These are phyloP conservation scores for Temnothorax ravouxi DNA, from an alignment of 2,888 invertebrate species.

Conservation along the genomic window DNA sequence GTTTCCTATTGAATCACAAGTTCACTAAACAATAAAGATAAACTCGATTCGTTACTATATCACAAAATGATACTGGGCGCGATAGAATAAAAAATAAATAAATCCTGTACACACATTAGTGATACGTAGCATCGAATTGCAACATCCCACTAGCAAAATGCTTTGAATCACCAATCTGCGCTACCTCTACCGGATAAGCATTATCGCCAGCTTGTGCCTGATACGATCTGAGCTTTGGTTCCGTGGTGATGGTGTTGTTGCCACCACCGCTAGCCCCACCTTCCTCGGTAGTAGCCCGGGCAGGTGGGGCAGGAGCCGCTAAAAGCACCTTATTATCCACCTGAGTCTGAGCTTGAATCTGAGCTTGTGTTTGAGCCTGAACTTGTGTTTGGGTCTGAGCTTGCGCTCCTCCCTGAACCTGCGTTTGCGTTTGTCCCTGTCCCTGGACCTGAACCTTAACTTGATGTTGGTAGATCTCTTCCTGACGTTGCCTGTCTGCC, in stretches of 20 bases:
- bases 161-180: constrained; percentile 80
- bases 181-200: constrained; percentile 79
- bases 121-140: constrained; percentile 85
- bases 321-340: constrained; percentile 64
- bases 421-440: constrained; percentile 57
- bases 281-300: constrained; percentile 47
- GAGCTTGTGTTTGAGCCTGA: constrained; percentile 64
- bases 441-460: constrained; percentile 78
- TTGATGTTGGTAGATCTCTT: constrained; percentile 85
- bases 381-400: constrained; percentile 68
- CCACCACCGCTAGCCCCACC: constrained; percentile 59
- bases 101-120: constrained; percentile 80
- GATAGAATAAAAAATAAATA: constrained; percentile 69
- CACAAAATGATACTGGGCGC: constrained; percentile 81
- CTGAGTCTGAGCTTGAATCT: constrained; percentile 67
- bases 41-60: constrained; percentile 71
- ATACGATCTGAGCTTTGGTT: constrained; percentile 80
- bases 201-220: constrained; percentile 78
- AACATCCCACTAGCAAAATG: constrained; percentile 82
- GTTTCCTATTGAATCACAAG: constrained; percentile 82
- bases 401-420: constrained; percentile 72
- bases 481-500: constrained; percentile 84
- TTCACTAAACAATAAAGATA: constrained; percentile 77
- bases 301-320: constrained; percentile 53
- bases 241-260: constrained; percentile 52